Base-by-base conservation (phyloP, 2,888 invertebrate genomes). In the Microctonus brassicae region DNA sequence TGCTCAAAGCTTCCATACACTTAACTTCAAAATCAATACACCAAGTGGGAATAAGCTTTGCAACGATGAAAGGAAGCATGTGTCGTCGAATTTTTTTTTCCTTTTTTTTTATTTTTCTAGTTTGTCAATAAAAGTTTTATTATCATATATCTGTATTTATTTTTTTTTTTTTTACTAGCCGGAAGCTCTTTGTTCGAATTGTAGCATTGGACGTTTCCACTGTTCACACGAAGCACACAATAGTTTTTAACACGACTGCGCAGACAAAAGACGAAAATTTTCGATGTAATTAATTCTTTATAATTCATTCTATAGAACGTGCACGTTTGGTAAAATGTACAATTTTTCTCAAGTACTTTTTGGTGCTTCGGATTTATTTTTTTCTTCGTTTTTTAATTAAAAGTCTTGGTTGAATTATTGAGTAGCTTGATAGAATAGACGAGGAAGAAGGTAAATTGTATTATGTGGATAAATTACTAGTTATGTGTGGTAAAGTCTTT, bases 11-110 rank as follows among this genome's bases (percentile, higher is more conserved):
- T n/a, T 72, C 52, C 55, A 65, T 64, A 73, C 69, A 70, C 63
- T 66, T 61, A 72, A 47, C 73, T 73, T 67, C 58, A 73, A 76
- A 76, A 77, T 77, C 77, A 73, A 77, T 77, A 74, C 61, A 64
- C 72, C 70, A 57, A 77, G 76, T 73, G 69, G 75, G 69, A 75
- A 74, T 73, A 70, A 63, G 65, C 67, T 63, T 65, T 72, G 68
- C 65, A 55, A 60, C 33, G 36, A 55, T 69, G 57, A 55, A 62
- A 62, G 33, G 63, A 68, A 72, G 73, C 73, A 75, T 73, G 77
- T 74, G 73, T 72, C 71, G 69, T 75, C 67, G 68, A 64, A 72
- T 74, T 47, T 62, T 10, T 55, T 58, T 9, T 13, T 52, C 22
- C n/a, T 33, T 55, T 22, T 55, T 42, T 52, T 53, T 24, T 10